Evolutionary conservation across 2,888 invertebrate species (phyloP).

Genomic region (Polyploca ridens): DNA sequence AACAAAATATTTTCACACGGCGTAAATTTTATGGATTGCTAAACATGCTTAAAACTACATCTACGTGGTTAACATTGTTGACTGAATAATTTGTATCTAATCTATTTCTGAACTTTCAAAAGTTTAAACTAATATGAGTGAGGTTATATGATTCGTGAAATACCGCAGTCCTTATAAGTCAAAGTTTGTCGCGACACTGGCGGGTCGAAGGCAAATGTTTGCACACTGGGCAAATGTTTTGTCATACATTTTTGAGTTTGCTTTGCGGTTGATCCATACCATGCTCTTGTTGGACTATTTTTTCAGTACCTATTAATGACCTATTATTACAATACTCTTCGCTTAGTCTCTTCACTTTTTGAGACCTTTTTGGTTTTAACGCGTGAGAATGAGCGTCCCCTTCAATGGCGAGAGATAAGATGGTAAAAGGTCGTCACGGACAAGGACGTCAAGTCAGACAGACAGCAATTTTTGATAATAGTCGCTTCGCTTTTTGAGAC

Average conservation of each 20-base stretch:
- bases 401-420: too few species aligned
- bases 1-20: not conserved
- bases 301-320: too few species aligned
- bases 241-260: not conserved
- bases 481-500: too few species aligned
- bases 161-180: constrained; percentile 39
- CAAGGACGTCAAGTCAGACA: too few species aligned
- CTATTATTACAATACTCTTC: too few species aligned
- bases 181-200: constrained; percentile 23
- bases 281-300: not conserved
- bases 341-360: too few species aligned
- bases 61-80: not conserved
- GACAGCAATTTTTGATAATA: too few species aligned
- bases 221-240: constrained; percentile 17
- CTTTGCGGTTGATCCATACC: not conserved
- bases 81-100: not conserved
- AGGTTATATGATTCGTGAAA: constrained; percentile 48
- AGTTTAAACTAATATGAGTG: not conserved
- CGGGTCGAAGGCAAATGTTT: constrained; percentile 32
- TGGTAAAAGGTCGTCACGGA: too few species aligned
- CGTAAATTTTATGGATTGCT: not conserved
- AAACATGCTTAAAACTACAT: not conserved
- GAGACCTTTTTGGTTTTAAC: too few species aligned
- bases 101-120: not conserved
- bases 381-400: too few species aligned